Conservation (phyloP, 64 coral and sea anemone genomes). For the Astreopora myriophthalma region DNA sequence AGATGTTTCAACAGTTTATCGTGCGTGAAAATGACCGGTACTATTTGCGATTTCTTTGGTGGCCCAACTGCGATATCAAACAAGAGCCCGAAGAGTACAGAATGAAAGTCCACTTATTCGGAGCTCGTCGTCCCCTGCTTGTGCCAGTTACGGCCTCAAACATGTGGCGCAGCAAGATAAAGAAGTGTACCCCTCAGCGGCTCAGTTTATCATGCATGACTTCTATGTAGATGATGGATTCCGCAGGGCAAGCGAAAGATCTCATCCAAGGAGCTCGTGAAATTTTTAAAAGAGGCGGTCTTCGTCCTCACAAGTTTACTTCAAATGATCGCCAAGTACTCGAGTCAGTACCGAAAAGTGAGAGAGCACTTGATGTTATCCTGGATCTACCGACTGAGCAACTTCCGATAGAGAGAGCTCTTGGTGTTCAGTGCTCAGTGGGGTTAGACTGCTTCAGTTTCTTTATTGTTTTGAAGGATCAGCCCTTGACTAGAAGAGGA, state of each 20-base stretch:
- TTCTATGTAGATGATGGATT: slow-evolving; percentile 4
- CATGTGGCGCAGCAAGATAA: background rate
- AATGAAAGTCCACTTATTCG: background rate
- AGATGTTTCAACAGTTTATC: background rate
- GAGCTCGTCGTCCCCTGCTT: background rate
- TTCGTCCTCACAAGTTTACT: slow-evolving; percentile 27
- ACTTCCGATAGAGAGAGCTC: background rate
- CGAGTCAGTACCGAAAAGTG: background rate
- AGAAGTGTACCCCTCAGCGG: background rate
- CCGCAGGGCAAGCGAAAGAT: background rate
- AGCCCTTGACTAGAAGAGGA: slow-evolving; percentile 8
- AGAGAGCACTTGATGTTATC: background rate
- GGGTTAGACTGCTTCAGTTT: background rate
- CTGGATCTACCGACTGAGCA: background rate
- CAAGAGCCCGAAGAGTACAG: background rate
- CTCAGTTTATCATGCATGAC: background rate
- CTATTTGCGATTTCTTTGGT: background rate
- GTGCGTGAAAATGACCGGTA: background rate
- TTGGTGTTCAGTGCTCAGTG: background rate
- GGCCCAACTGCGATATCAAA: background rate
- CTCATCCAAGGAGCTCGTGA: background rate
- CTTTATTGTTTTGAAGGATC: background rate
- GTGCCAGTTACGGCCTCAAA: background rate
- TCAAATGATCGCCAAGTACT: background rate
- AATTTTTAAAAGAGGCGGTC: background rate